Evolutionary conservation across 2,797 vertebrate genomes (phyloP), one percentile per base, ranked within the genome.

Genomic region (Myotis planiceps): DNA sequence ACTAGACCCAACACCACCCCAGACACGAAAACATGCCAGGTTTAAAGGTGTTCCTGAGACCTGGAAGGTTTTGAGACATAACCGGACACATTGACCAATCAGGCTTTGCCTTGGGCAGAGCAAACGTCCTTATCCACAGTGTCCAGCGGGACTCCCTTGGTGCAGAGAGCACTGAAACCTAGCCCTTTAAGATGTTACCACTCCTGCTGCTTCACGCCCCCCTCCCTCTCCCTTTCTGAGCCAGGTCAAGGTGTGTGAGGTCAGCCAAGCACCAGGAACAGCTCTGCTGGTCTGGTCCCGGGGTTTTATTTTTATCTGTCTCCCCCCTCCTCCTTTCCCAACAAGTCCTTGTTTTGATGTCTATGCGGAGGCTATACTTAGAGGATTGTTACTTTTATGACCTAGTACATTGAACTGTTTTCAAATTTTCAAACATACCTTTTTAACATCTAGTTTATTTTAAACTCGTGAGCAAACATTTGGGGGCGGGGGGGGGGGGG

Each of bases 371-470:
- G 29, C 39, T 39, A 37, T 39, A 72, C 51, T 88, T 79, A 82
- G 42, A 88, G 18, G 7, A 80, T n/a, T 83, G 69, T 80, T 85
- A 39, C 51, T 45, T 92, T 80, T 69, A 34, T 53, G 58, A 76
- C n/a, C 60, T 85, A 34, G 42, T 34, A 25, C 12, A 8, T 2
- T 75, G 51, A 82, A 75, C 47, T 69, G 3, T 88, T 80, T 88
- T 65, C 47, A 51, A n/a, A 47, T 34, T 90, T 58, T 71, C 23
- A 42, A 74, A 39, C 63, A 34, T 37, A 16, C n/a, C 32, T 92
- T 72, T 74, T 45, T 29, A 88, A 51, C 51, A 74, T 53, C 69
- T 66, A 66, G 47, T 80, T 87, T 88, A 71, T 86, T 95, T 92
- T 88, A 91, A 87, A 75, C 19, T 27, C 47, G 71, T 34, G 82